Percentiles rank a stretch among this genome's conserved stretches.
These are phyloP conservation scores for Pica pica DNA, from an alignment of 2,113 vertebrate species.

Conservation along the genomic window DNA sequence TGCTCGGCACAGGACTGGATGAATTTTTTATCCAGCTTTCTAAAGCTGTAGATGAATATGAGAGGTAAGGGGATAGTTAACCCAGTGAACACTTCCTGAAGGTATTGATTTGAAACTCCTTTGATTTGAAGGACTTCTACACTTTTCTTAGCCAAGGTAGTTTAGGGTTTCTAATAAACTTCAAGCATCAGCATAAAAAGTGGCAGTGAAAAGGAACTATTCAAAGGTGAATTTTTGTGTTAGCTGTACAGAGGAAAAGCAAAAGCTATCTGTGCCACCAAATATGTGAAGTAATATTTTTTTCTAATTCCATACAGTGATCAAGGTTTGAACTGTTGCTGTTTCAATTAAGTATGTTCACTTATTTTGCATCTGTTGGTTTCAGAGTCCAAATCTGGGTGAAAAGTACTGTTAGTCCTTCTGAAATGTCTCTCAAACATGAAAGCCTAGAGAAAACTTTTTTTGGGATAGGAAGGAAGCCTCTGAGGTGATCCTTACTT, in stretches of 20 bases:
- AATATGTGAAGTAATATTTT: neutral
- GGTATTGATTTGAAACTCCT: neutral
- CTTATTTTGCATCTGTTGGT: neutral
- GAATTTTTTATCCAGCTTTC: conserved; percentile 85
- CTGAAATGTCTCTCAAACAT: neutral
- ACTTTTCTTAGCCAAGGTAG: neutral
- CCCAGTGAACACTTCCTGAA: neutral
- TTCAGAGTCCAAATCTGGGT: neutral
- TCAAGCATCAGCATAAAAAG: neutral
- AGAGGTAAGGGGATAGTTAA: conserved; percentile 75
- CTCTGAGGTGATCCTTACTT: neutral
- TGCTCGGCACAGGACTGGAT: conserved; percentile 87
- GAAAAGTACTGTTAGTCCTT: neutral
- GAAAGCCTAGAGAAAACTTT: neutral
- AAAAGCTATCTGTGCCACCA: neutral
- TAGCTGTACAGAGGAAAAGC: neutral
- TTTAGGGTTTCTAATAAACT: neutral
- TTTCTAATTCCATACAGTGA: neutral
- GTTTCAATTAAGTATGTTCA: neutral
- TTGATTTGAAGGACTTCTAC: neutral
- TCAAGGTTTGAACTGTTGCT: neutral
- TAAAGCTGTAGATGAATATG: conserved; percentile 88
- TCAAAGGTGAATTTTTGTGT: neutral
- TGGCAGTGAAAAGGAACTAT: neutral
- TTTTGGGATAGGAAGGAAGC: neutral